Evolutionary conservation across 2,113 vertebrate genomes (phyloP).

Genomic region (Syngnathoides biaculeatus): DNA sequence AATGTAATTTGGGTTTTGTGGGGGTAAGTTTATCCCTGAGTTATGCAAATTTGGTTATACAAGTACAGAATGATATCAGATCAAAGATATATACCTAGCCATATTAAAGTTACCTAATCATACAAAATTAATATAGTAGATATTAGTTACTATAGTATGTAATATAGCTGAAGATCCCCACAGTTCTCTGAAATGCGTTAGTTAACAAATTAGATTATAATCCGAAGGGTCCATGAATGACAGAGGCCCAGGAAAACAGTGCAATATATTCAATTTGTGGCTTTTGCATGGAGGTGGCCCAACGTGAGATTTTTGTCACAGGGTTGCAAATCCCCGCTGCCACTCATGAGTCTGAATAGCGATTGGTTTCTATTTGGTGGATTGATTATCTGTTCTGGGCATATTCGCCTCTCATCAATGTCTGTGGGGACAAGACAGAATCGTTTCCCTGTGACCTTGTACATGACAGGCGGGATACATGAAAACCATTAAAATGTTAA

Average conservation of each 20-base stretch:
- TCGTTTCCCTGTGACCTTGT: constrained; percentile 1
- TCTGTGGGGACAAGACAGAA: background rate
- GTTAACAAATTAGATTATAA: background rate
- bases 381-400: background rate
- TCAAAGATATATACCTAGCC: background rate
- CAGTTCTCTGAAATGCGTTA: background rate
- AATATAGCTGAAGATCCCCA: background rate
- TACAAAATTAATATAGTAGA: background rate
- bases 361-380: background rate
- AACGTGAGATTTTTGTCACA: background rate
- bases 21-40: too few relatives aligned
- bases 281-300: background rate
- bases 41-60: background rate
- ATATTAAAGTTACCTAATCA: background rate
- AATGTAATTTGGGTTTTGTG: too few relatives aligned
- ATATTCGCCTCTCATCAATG: background rate
- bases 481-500: constrained; percentile 4
- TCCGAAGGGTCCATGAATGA: background rate
- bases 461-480: background rate
- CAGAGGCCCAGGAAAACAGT: background rate
- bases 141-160: too few relatives aligned
- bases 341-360: background rate
- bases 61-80: background rate
- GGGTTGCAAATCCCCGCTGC: background rate
- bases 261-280: background rate